phyloP scores from a whole-genome alignment of 2,888 invertebrate genomes.

The Lampropteryx suffumata region DNA sequence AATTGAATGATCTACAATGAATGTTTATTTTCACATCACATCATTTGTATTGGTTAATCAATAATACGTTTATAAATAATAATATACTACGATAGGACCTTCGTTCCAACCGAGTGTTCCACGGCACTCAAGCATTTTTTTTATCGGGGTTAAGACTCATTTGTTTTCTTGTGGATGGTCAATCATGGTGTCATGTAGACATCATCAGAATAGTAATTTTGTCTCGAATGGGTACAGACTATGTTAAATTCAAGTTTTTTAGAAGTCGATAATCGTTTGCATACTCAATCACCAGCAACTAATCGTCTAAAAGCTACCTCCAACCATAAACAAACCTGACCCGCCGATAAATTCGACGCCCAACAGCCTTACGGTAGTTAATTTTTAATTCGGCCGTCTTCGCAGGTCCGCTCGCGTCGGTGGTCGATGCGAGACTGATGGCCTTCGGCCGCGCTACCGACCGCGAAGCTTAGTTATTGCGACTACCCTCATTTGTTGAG shows the following conservation, averaged over 20 bases:
- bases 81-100: no score
- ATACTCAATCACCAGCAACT: conserved; percentile 51
- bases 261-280: conserved; percentile 27
- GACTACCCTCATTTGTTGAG: conserved; percentile 77
- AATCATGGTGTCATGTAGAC: no score
- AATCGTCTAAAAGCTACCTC: conserved; percentile 63
- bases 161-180: no score
- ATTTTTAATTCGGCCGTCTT: conserved; percentile 71
- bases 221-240: no score
- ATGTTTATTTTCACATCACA: conserved; percentile 5
- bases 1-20: no score
- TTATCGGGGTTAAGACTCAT: no score
- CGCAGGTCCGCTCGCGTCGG: conserved; percentile 58
- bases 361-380: conserved; percentile 54
- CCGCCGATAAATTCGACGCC: conserved; percentile 64
- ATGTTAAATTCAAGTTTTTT: no score
- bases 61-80: no score
- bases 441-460: conserved; percentile 54
- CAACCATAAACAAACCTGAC: conserved; percentile 65
- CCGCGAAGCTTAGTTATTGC: conserved; percentile 73
- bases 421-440: conserved; percentile 74
- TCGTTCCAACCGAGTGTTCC: no score
- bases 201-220: no score
- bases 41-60: no score
- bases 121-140: no score